phyloP scores from a whole-genome alignment of 2,888 invertebrate genomes.

The Eupithecia subfuscata region DNA sequence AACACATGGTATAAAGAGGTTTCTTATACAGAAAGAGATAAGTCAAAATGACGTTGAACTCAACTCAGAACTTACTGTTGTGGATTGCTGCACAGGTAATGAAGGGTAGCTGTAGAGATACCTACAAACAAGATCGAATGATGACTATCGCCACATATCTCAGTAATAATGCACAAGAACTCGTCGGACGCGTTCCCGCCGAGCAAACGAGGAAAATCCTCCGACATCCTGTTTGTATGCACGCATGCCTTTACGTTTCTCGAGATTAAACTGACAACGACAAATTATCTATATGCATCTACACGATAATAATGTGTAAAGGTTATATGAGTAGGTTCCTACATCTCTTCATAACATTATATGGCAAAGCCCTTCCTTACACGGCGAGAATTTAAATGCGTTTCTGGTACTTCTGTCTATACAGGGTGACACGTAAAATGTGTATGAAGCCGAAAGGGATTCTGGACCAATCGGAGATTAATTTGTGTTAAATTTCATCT shows the following conservation, averaged over 20 bases:
- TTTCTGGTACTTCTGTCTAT: background rate
- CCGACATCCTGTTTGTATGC: slow-evolving; percentile 70
- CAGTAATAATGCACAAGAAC: slow-evolving; percentile 56
- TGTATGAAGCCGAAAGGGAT: too few relatives aligned
- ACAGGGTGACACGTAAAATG: too few relatives aligned
- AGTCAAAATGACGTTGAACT: background rate
- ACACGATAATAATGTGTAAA: slow-evolving; percentile 14
- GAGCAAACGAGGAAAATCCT: slow-evolving; percentile 69
- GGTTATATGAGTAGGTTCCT: background rate
- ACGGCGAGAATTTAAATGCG: slow-evolving; percentile 20
- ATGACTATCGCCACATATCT: slow-evolving; percentile 50
- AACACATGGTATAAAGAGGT: too few relatives aligned
- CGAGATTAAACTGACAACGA: slow-evolving; percentile 52
- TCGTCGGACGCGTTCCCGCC: slow-evolving; percentile 51
- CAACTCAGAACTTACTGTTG: background rate
- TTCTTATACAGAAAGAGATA: background rate
- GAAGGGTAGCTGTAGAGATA: slow-evolving; percentile 13
- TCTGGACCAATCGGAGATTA: too few relatives aligned
- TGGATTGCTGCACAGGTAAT: slow-evolving; percentile 11
- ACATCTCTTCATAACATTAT: slow-evolving; percentile 11
- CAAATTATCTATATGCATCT: slow-evolving; percentile 50
- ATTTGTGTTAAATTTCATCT: too few relatives aligned
- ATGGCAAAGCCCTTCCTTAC: slow-evolving; percentile 41
- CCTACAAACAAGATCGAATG: slow-evolving; percentile 43
- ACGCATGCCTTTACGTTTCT: slow-evolving; percentile 56